A percentile compares a stretch with the other conserved stretches of the same genome.
Evolutionary conservation across 1,140 invertebrate genomes (phyloP).

Genomic region (Notospermus geniculatus): DNA sequence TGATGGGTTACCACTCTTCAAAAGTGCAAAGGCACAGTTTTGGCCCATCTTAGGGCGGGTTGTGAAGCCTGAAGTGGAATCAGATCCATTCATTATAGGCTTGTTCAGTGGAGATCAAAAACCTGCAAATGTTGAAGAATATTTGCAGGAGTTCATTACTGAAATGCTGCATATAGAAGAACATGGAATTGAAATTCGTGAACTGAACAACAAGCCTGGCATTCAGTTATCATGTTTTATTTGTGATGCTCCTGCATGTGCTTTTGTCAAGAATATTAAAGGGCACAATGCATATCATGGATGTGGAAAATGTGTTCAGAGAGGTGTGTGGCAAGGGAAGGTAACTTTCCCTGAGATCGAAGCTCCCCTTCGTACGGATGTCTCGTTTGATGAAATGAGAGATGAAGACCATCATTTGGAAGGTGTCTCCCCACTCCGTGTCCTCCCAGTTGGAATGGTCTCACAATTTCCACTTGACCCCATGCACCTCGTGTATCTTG

Average conservation of each 20-base stretch:
- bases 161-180: slow-evolving; percentile 15
- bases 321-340: slow-evolving; percentile 7
- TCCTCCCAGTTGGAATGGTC: slow-evolving; percentile 33
- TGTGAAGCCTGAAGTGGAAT: neutral
- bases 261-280: slow-evolving; percentile 19
- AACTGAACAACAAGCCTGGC: neutral
- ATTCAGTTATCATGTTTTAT: slow-evolving; percentile 17
- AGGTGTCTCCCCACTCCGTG: neutral
- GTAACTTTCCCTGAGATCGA: slow-evolving; percentile 32
- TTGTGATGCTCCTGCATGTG: slow-evolving; percentile 21
- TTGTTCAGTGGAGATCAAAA: slow-evolving; percentile 16
- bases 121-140: slow-evolving; percentile 10
- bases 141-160: slow-evolving; percentile 11
- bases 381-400: slow-evolving; percentile 28
- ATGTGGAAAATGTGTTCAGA: slow-evolving; percentile 17
- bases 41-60: slow-evolving; percentile 12
- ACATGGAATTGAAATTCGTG: slow-evolving; percentile 9
- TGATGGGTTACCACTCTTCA: slow-evolving; percentile 18
- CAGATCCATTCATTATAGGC: slow-evolving; percentile 21
- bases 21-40: slow-evolving; percentile 13
- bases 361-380: slow-evolving; percentile 32
- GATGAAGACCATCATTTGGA: slow-evolving; percentile 29
- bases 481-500: slow-evolving; percentile 47
- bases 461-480: slow-evolving; percentile 38
- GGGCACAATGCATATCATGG: slow-evolving; percentile 17